Evolutionary conservation across 2,113 vertebrate species (phyloP).

Genomic region (Andinoacara biseriatus): DNA sequence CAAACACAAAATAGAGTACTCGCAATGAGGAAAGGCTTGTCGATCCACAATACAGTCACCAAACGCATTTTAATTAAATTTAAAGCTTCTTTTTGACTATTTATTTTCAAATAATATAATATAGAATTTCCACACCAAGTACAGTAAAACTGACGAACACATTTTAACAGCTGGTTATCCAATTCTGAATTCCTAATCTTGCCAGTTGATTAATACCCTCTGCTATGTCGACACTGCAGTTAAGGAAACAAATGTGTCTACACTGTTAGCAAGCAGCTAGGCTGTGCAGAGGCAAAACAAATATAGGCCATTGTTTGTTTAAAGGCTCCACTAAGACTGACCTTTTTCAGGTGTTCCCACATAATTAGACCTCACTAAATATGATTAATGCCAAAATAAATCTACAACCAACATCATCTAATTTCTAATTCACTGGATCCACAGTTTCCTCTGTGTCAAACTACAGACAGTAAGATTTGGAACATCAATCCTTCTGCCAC

Average conservation of each 20-base stretch:
- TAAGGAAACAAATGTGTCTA: neutral
- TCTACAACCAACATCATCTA: neutral
- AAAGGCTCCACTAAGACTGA: neutral
- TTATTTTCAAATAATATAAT: neutral
- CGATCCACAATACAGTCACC: neutral
- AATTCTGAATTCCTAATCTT: neutral
- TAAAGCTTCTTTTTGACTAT: fast-evolving
- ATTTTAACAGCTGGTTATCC: neutral
- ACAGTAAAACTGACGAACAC: neutral
- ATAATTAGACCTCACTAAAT: neutral
- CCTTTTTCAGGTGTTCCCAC: neutral
- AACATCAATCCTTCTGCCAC: neutral
- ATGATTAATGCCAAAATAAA: neutral
- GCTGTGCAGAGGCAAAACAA: neutral
- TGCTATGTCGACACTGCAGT: neutral
- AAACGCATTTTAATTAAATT: neutral
- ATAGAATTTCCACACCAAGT: neutral
- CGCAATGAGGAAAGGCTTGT: neutral
- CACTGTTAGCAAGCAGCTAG: neutral
- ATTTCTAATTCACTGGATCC: neutral
- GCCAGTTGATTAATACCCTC: neutral
- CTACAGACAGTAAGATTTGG: neutral
- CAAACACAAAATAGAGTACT: neutral
- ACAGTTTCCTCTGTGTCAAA: neutral
- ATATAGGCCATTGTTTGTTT: neutral